A percentile compares a stretch with the other conserved stretches of the same genome.
phyloP scores from a whole-genome alignment of 2,888 invertebrate species.

The Enchytraeus crypticus region DNA sequence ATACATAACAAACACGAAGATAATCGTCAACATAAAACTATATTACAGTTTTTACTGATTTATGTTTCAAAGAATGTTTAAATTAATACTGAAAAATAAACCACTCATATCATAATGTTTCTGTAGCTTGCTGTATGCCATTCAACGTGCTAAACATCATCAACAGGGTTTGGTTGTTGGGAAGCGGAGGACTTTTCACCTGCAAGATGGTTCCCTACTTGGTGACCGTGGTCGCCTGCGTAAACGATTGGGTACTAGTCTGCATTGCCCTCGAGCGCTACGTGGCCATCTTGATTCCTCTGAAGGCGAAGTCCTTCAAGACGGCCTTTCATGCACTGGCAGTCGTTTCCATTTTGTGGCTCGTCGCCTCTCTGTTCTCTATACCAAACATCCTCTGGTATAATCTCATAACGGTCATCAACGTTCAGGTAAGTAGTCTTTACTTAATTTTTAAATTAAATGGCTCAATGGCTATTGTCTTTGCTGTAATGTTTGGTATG shows the following conservation, averaged over 20 bases:
- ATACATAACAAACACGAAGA: too few species aligned
- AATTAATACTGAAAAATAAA: too few species aligned
- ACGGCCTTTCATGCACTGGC: not conserved
- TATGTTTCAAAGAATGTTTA: too few species aligned
- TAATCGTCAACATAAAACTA: too few species aligned
- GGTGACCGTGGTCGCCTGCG: not conserved
- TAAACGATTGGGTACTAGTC: slow-evolving; percentile 75
- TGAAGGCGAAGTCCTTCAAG: not conserved
- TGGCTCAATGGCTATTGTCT: too few species aligned
- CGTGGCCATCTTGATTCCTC: slow-evolving; percentile 68
- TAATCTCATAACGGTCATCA: not conserved
- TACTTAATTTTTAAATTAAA: too few species aligned
- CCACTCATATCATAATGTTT: too few species aligned
- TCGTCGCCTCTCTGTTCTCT: not conserved
- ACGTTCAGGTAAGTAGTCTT: not conserved
- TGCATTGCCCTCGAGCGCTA: slow-evolving; percentile 92
- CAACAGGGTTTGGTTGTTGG: not conserved
- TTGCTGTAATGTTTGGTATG: too few species aligned
- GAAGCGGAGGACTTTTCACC: not conserved
- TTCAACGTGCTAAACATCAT: not conserved
- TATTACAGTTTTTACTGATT: too few species aligned
- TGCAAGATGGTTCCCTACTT: not conserved
- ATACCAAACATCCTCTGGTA: not conserved
- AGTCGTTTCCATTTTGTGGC: not conserved
- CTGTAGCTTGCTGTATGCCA: not conserved